Conservation (phyloP, 2,888 invertebrate genomes). For the Neoaliturus tenellus region DNA sequence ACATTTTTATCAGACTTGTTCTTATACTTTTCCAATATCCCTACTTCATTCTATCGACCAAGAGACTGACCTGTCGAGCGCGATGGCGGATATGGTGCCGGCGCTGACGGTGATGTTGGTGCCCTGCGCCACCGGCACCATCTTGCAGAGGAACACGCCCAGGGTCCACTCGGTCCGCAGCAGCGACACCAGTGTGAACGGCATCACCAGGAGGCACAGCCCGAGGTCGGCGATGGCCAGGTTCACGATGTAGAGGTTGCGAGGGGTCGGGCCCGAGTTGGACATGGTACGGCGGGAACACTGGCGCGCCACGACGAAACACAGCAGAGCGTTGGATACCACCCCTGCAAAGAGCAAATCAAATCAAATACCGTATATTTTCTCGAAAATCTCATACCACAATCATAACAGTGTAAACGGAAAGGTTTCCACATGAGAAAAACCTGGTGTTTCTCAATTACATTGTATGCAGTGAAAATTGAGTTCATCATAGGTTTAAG, state of each 20-base stretch:
- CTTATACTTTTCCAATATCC: too few relatives aligned
- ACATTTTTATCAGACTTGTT: too few relatives aligned
- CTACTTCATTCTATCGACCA: too few relatives aligned
- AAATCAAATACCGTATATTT: too few relatives aligned
- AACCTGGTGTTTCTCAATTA: too few relatives aligned
- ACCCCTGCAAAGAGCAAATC: conserved; percentile 67
- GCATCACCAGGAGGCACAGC: conserved; percentile 77
- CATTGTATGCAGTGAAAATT: too few relatives aligned
- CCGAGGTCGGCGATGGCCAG: conserved; percentile 76
- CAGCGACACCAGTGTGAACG: conserved; percentile 76
- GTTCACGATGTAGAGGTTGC: conserved; percentile 77
- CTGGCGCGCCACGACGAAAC: conserved; percentile 70
- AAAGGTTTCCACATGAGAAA: too few relatives aligned
- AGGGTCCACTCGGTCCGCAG: conserved; percentile 75
- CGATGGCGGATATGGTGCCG: conserved; percentile 77
- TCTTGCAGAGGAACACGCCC: conserved; percentile 76
- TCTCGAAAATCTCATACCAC: too few relatives aligned
- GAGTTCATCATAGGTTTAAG: too few relatives aligned
- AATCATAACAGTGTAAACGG: too few relatives aligned
- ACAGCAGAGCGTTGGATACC: conserved; percentile 70
- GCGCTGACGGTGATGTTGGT: conserved; percentile 78
- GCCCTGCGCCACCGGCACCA: conserved; percentile 75
- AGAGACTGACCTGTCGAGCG: conserved; percentile 69
- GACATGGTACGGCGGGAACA: conserved; percentile 66
- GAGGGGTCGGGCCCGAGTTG: conserved; percentile 64